phyloP scores from a whole-genome alignment of 2,888 invertebrate species.

The Pseudoips prasinana region DNA sequence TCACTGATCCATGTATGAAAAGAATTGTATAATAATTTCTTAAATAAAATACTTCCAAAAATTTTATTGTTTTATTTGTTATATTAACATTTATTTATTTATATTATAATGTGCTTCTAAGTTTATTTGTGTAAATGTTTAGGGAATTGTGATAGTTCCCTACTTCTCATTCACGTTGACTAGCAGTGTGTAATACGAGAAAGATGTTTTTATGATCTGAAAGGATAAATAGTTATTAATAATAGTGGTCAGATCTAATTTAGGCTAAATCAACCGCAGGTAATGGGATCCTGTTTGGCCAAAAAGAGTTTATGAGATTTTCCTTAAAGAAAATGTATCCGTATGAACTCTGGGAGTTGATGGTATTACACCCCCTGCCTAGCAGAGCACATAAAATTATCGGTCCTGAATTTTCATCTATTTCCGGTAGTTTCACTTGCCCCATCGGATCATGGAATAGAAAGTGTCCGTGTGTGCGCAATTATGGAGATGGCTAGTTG shows the following conservation, averaged over 20 bases:
- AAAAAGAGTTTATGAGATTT: too few relatives aligned
- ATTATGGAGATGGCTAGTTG: too few relatives aligned
- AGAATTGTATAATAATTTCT: slow-evolving; percentile 79
- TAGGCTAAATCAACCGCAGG: background rate
- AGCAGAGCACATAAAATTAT: too few relatives aligned
- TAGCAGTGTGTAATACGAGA: slow-evolving; percentile 69
- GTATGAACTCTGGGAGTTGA: too few relatives aligned
- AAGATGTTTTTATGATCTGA: slow-evolving; percentile 74
- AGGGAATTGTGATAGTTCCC: slow-evolving; percentile 1
- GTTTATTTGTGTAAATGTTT: too few relatives aligned
- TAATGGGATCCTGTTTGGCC: background rate
- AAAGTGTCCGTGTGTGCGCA: too few relatives aligned
- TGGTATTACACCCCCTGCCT: too few relatives aligned
- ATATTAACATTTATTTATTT: background rate
- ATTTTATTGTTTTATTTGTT: slow-evolving; percentile 33
- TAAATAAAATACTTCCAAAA: slow-evolving; percentile 77
- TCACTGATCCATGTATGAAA: slow-evolving; percentile 70
- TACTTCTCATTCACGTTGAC: slow-evolving; percentile 67
- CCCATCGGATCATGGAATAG: too few relatives aligned
- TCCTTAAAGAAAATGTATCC: too few relatives aligned
- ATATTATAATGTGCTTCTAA: too few relatives aligned
- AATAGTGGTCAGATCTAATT: background rate
- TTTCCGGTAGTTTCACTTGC: too few relatives aligned
- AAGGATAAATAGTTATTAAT: slow-evolving; percentile 6
- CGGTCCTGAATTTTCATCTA: too few relatives aligned